Base-by-base conservation (phyloP, 2,113 vertebrate genomes). In the Ceyx margarethae region DNA sequence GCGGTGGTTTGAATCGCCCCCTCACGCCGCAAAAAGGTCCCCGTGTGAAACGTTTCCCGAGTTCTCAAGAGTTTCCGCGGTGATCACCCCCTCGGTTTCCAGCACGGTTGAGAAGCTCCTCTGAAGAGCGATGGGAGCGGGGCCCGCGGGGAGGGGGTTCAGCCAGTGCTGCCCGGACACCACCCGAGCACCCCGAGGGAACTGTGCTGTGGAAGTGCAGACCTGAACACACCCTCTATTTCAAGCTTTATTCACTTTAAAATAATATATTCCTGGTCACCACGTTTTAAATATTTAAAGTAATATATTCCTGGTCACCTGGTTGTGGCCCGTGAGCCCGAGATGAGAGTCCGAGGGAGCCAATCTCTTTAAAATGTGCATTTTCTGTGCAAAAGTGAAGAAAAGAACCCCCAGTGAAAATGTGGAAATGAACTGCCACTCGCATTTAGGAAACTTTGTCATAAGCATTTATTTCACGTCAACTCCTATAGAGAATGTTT, bases 111-210 rank as follows among this genome's bases (percentile, higher is more conserved):
- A 28, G 45, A 9, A 48, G 8, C 9, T 5, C 8, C 9, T n/a
- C 11, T 3, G 0, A 0, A n/a, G 0, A 31, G 14, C 10, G 6
- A 8, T 0, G 2, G 42, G 5, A 50, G 13, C 31, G 13, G 42
- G n/a, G 42, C 7, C 5, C 0, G 6, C 10, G 23, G 3, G 31
- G 33, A 15, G 37, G 3, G 15, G 43, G 5, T 26, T 48, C 16
- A 1, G 18, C 6, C 22, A 8, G 62, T 0, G 2, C 21, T 26
- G 28, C 71, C 23, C 4, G 13, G 35, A 29, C 26, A 26, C 14
- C 53, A 1, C 31, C 20, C 2, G 26, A 28, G 31, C 20, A 11
- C 40, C 19, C 50, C 3, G 35, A 1, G 29, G 9, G 12, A 57
- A 7, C 3, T 25, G 45, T 11, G 1, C 13, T 7, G 1, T 3